phyloP scores from a whole-genome alignment of 2,113 vertebrate species.

The Chionodraco myersi region DNA sequence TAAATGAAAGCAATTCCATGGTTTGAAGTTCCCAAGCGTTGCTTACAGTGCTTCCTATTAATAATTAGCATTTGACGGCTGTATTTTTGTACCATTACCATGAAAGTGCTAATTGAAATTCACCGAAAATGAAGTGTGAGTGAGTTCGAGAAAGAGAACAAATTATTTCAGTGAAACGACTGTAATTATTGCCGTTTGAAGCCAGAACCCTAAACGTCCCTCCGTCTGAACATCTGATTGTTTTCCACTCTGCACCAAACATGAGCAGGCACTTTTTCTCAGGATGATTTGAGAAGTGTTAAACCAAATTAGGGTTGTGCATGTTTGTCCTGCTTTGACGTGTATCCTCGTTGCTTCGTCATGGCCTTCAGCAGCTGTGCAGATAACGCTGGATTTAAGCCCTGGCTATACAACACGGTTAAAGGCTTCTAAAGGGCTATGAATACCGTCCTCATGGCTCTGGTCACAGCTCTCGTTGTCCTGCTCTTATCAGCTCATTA shows the following conservation, averaged over 20 bases:
- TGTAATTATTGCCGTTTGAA: constrained; percentile 27
- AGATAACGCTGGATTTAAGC: constrained; percentile 46
- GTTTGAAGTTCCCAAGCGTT: not conserved
- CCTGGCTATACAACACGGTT: constrained; percentile 12
- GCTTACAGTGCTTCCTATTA: constrained; percentile 5
- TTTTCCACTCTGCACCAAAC: constrained; percentile 27
- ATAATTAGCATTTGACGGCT: constrained; percentile 33
- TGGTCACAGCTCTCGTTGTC: constrained; percentile 46
- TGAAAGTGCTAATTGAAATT: constrained; percentile 26
- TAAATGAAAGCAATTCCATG: not conserved
- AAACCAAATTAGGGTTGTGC: constrained; percentile 14
- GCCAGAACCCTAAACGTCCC: not conserved
- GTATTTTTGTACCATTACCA: constrained; percentile 15
- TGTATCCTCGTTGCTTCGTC: constrained; percentile 1
- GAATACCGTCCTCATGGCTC: constrained; percentile 22
- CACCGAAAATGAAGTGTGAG: constrained; percentile 15
- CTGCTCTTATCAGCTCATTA: constrained; percentile 61
- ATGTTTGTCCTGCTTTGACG: constrained; percentile 32
- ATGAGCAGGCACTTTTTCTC: constrained; percentile 35
- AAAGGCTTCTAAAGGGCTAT: constrained; percentile 27
- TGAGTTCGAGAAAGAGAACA: not conserved
- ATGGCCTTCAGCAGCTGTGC: constrained; percentile 32
- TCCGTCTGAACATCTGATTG: constrained; percentile 7
- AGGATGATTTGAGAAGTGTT: constrained; percentile 2
- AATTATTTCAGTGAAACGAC: constrained; percentile 37